Conservation (phyloP, 2,888 invertebrate genomes). For the Psylliodes chrysocephalus region DNA sequence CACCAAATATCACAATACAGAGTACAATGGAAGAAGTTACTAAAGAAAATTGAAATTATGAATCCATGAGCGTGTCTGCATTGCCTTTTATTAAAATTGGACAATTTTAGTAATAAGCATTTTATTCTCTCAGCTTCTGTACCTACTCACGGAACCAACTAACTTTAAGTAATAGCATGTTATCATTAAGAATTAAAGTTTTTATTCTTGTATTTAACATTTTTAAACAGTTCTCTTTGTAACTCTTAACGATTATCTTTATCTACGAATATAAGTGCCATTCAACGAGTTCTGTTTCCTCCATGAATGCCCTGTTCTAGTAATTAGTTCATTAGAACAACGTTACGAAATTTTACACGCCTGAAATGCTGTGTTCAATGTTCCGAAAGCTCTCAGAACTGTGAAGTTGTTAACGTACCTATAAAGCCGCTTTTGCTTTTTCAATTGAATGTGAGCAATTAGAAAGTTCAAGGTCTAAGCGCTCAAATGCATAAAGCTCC, state of each 20-base stretch:
- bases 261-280: background rate
- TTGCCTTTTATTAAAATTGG: too few species aligned
- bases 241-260: background rate
- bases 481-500: background rate
- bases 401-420: background rate
- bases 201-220: too few species aligned
- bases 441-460: background rate
- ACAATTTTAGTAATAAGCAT: too few species aligned
- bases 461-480: background rate
- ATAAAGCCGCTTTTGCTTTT: background rate
- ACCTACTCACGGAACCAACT: too few species aligned
- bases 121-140: too few species aligned
- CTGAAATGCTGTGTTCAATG: background rate
- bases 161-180: too few species aligned
- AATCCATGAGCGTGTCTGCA: too few species aligned
- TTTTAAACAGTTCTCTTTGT: background rate
- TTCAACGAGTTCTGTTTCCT: background rate
- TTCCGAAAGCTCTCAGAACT: background rate
- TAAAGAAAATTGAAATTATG: too few species aligned
- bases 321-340: conserved; percentile 1
- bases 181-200: too few species aligned
- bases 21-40: too few species aligned
- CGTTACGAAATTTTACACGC: background rate
- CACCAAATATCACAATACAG: too few species aligned
- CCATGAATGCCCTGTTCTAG: background rate